These are phyloP conservation scores for Galaxea fascicularis DNA, from an alignment of 92 coral and sea anemone species.

Conservation along the genomic window DNA sequence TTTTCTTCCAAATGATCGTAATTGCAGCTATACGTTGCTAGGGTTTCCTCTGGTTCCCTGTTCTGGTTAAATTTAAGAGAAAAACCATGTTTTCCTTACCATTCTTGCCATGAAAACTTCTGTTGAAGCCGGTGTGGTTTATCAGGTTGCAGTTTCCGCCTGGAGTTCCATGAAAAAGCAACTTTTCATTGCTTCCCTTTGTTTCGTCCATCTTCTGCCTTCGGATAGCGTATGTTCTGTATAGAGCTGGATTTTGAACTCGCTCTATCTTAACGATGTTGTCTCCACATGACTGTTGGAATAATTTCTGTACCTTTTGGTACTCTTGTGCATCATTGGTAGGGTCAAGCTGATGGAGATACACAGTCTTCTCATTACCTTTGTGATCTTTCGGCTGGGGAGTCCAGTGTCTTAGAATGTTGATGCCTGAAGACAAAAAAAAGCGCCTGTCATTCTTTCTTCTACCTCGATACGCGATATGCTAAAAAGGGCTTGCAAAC, in stretches of 20 bases:
- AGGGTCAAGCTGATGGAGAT: conserved; percentile 53
- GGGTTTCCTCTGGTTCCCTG: too few species aligned
- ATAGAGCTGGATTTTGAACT: conserved; percentile 79
- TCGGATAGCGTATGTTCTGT: conserved; percentile 51
- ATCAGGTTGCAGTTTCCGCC: conserved; percentile 42
- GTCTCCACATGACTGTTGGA: conserved; percentile 27
- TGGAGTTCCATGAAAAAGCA: conserved; percentile 74
- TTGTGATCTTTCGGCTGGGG: conserved; percentile 66
- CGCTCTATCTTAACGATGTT: conserved; percentile 64
- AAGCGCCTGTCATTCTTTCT: too few species aligned
- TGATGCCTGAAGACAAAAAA: too few species aligned
- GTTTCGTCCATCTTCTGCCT: conserved; percentile 76
- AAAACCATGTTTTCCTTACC: conserved; percentile 44
- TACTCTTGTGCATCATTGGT: conserved; percentile 46
- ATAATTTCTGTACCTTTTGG: conserved; percentile 29
- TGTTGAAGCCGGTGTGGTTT: conserved; percentile 72
- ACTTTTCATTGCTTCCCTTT: conserved; percentile 76
- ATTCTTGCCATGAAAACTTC: conserved; percentile 69
- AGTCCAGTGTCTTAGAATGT: conserved; percentile 46
- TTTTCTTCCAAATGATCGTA: too few species aligned
- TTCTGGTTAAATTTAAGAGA: too few species aligned
- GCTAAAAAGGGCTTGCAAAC: too few species aligned
- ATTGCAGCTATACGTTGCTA: too few species aligned
- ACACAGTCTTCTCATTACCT: conserved; percentile 60
- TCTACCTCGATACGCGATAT: too few species aligned